phyloP scores from a whole-genome alignment of 2,797 vertebrate species.

The Poeciliopsis presidionis region DNA sequence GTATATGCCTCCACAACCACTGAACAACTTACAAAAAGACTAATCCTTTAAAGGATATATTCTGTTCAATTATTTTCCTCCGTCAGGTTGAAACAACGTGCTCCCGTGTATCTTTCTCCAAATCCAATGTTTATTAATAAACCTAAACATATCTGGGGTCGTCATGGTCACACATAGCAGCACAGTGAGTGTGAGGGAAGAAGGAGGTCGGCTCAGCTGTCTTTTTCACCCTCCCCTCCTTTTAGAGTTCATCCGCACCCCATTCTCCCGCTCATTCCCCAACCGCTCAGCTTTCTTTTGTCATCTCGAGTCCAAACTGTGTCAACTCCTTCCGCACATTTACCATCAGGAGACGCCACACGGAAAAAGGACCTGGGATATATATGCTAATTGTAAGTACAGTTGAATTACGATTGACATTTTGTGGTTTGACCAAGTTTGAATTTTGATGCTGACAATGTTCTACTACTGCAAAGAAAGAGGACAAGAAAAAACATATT shows the following conservation, averaged over 20 bases:
- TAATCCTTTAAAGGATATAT: background rate
- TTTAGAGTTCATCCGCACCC: conserved; percentile 34
- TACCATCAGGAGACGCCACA: conserved; percentile 5
- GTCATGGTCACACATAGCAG: conserved; percentile 79
- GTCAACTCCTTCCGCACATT: conserved; percentile 3
- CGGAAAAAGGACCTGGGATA: conserved; percentile 4
- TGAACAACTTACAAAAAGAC: background rate
- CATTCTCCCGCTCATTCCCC: conserved; percentile 53
- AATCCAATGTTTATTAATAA: conserved; percentile 81
- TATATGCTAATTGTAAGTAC: conserved; percentile 43
- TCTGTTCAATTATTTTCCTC: background rate
- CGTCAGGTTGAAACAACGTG: conserved; percentile 30
- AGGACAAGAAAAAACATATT: background rate
- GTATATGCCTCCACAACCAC: conserved; percentile 12
- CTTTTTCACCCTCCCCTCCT: conserved; percentile 8
- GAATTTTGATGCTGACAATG: background rate
- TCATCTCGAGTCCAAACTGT: conserved; percentile 13
- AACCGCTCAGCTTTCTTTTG: conserved; percentile 31
- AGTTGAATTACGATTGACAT: background rate
- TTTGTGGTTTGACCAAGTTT: conserved; percentile 3
- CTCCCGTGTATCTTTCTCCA: conserved; percentile 57
- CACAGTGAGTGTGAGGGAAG: conserved; percentile 45
- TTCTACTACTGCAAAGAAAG: background rate
- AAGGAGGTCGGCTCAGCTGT: conserved; percentile 58
- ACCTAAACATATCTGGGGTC: conserved; percentile 79